Evolutionary conservation across 2,888 invertebrate genomes (phyloP).

Genomic region (Phyto melanocephala): DNA sequence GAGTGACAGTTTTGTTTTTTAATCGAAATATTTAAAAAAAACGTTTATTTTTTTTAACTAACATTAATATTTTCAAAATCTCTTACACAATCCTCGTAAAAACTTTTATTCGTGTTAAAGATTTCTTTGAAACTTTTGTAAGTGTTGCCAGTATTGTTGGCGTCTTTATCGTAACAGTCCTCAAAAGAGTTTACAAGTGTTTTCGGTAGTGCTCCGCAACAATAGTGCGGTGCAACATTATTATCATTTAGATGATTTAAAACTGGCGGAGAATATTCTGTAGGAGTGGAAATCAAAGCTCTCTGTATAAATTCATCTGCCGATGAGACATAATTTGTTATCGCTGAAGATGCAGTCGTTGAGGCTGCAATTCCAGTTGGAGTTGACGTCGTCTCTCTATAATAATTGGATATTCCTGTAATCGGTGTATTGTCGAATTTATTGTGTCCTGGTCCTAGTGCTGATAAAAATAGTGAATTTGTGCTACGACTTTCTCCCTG

Average conservation of each 20-base stretch:
- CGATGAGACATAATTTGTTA: constrained; percentile 54
- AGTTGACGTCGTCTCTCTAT: constrained; percentile 25
- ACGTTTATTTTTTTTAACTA: constrained; percentile 16
- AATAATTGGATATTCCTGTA: constrained; percentile 32
- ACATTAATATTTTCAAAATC: constrained; percentile 64
- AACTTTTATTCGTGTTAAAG: constrained; percentile 62
- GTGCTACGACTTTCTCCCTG: constrained; percentile 53
- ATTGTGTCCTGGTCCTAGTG: constrained; percentile 56
- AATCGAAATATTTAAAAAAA: not conserved
- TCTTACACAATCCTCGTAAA: constrained; percentile 63
- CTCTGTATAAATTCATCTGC: constrained; percentile 66
- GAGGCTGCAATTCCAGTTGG: not conserved
- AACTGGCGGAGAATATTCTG: constrained; percentile 57
- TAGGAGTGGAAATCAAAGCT: constrained; percentile 61
- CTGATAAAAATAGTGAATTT: constrained; percentile 45
- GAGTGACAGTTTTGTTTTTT: not conserved
- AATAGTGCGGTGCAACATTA: constrained; percentile 51
- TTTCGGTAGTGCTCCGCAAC: constrained; percentile 57
- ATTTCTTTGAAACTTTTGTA: constrained; percentile 65
- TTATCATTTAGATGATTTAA: constrained; percentile 47
- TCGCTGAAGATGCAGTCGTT: constrained; percentile 18
- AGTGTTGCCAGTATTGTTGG: constrained; percentile 54
- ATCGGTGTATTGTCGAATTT: constrained; percentile 46
- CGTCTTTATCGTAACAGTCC: constrained; percentile 54
- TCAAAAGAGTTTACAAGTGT: constrained; percentile 41